Conservation (phyloP, 2,797 vertebrate genomes). For the Acanthurus lineatus region DNA sequence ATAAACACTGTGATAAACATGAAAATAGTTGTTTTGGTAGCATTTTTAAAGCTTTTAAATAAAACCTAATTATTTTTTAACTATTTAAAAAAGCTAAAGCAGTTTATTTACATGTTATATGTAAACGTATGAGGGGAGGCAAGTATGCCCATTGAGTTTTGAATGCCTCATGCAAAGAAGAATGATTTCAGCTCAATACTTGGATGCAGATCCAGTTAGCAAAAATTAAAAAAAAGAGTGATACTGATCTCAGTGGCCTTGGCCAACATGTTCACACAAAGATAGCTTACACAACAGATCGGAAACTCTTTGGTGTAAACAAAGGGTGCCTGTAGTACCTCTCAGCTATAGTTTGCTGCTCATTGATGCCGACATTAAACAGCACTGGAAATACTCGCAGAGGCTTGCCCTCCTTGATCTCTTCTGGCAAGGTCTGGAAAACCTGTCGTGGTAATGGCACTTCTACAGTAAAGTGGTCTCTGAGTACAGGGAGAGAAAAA, state of each 20-base stretch:
- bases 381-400: constrained; percentile 92
- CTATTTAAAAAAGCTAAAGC: background rate
- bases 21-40: no score
- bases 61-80: background rate
- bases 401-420: constrained; percentile 93
- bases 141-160: background rate
- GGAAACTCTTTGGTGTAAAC: background rate
- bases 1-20: no score
- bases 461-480: constrained; percentile 94
- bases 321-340: constrained; percentile 84
- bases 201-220: background rate
- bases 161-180: background rate
- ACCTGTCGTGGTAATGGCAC: constrained; percentile 92
- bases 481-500: constrained; percentile 67
- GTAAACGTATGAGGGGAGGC: background rate
- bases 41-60: no score
- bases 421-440: constrained; percentile 92
- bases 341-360: constrained; percentile 98
- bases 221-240: no score
- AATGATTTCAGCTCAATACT: background rate
- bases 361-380: constrained; percentile 98
- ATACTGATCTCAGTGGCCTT: background rate
- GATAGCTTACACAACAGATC: background rate
- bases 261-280: background rate
- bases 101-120: background rate